Evolutionary conservation across 1,140 invertebrate species (phyloP), one percentile per base, ranked within the genome.

Genomic region (Cotesia glomerata): DNA sequence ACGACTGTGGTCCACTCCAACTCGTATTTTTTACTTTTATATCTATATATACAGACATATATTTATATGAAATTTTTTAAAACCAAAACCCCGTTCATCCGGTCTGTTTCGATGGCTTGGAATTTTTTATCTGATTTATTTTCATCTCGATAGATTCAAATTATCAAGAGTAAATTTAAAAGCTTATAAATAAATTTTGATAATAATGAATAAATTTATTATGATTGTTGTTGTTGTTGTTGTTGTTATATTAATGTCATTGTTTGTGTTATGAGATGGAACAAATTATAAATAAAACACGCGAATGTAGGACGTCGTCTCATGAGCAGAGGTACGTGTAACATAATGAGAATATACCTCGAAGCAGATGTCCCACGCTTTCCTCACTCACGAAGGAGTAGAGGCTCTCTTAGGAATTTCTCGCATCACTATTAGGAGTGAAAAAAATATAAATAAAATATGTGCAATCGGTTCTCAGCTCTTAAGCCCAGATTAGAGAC

Each of bases 331-430:
- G 32, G 8, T 45, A 64, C 26, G 65, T 67, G 65, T 52, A 54
- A 52, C 39, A 51, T 54, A 54, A 67, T 67, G 26, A 67, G 49
- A 34, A 52, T 51, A 34, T 32, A 51, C 39, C 18, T 67, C n/a
- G 13, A 13, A 32, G 45, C 11, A 45, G 39, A 54, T 67, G 65
- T 67, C 65, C 65, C 65, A 67, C 65, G 65, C 65, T 67, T 67
- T 67, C 65, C 65, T 67, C 65, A 54, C 65, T 52, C 49, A 34
- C 34, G 59, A 34, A 26, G 26, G 26, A 26, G 26, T 26, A 26
- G 26, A 62, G 59, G 59, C 59, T 11, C 32, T 35, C 59, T 16
- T 14, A 35, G 34, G 59, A 62, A 62, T 62, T 62, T 62, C 59
- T 62, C 35, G 13, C 59, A 62, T 62, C 59, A 26, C 59, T 62